These are phyloP conservation scores for Zonitis immaculata DNA, from an alignment of 2,888 invertebrate genomes.

Conservation along the genomic window DNA sequence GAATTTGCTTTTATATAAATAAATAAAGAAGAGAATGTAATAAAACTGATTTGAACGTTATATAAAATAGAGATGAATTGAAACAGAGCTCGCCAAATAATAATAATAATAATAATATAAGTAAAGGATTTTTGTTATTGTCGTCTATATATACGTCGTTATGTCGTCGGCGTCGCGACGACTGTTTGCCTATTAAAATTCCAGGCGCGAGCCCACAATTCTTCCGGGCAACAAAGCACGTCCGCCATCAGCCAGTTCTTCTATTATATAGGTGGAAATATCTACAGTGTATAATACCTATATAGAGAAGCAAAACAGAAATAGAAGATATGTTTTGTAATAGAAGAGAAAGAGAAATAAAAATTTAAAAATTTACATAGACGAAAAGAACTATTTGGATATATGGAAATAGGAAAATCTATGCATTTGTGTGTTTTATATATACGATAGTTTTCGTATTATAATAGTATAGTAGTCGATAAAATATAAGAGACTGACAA, in stretches of 20 bases:
- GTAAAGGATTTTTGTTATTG: neutral
- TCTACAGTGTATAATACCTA: constrained; percentile 40
- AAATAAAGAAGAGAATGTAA: constrained; percentile 4
- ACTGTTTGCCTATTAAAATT: constrained; percentile 26
- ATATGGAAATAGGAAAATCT: constrained; percentile 48
- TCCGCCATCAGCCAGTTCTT: constrained; percentile 35
- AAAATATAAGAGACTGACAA: constrained; percentile 50
- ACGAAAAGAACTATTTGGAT: constrained; percentile 49
- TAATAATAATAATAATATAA: too few species aligned
- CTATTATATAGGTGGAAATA: constrained; percentile 47
- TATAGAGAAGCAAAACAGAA: neutral
- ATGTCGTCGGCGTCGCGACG: neutral
- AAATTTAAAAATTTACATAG: constrained; percentile 47
- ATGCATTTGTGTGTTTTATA: constrained; percentile 21
- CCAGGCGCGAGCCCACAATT: constrained; percentile 32
- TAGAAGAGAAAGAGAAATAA: constrained; percentile 35
- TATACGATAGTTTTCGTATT: constrained; percentile 28
- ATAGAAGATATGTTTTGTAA: neutral
- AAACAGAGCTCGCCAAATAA: neutral
- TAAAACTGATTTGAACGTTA: constrained; percentile 9
- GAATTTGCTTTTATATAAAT: constrained; percentile 32
- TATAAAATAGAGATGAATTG: constrained; percentile 1
- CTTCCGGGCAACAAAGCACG: constrained; percentile 36
- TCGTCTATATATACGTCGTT: neutral
- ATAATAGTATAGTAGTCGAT: constrained; percentile 48